Conservation (phyloP, 2,888 invertebrate species). For the Adela reaumurella region DNA sequence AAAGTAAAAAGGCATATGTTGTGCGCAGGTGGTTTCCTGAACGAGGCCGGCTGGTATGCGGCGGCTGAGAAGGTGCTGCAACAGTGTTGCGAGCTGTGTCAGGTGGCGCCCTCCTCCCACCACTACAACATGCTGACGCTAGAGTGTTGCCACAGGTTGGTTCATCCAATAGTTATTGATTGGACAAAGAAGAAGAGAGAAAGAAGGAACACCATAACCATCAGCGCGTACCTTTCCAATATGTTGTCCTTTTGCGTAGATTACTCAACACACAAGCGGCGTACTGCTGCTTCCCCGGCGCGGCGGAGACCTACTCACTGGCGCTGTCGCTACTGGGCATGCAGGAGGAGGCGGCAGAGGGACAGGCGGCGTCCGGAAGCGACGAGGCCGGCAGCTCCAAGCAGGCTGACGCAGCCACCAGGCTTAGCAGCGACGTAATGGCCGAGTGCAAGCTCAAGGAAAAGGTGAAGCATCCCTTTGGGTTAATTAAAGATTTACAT, state of each 20-base stretch:
- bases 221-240: no score
- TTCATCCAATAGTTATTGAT: neutral
- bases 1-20: no score
- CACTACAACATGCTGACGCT: conserved; percentile 65
- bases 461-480: no score
- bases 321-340: conserved; percentile 34
- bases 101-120: conserved; percentile 46
- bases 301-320: conserved; percentile 65
- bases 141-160: conserved; percentile 83
- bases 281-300: conserved; percentile 76
- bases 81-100: conserved; percentile 64
- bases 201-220: no score
- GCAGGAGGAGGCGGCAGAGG: conserved; percentile 18
- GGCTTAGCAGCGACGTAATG: no score
- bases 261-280: conserved; percentile 79
- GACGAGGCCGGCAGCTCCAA: neutral
- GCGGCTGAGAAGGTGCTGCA: conserved; percentile 72
- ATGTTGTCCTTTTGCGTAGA: no score
- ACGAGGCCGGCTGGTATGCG: conserved; percentile 84
- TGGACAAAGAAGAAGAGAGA: no score
- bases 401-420: no score
- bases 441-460: no score
- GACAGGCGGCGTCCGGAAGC: neutral
- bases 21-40: conserved; percentile 78
- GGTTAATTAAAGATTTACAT: no score